Conservation (phyloP, 2,113 vertebrate species). For the Mandrillus leucophaeus region DNA sequence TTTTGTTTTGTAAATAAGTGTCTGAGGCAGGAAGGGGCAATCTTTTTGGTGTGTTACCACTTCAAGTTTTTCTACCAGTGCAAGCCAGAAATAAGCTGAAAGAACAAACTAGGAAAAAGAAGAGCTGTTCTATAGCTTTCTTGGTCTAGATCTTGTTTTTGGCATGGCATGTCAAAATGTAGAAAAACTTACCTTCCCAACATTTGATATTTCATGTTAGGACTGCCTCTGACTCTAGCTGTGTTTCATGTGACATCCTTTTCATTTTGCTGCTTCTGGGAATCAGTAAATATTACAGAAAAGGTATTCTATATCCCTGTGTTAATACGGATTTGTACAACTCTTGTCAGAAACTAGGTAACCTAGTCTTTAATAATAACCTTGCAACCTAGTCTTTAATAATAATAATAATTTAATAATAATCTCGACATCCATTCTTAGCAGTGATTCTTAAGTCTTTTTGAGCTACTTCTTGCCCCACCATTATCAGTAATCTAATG, state of each 20-base stretch:
- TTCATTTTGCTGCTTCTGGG: constrained; percentile 2
- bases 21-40: not conserved
- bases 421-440: not conserved
- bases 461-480: not conserved
- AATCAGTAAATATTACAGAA: not conserved
- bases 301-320: not conserved
- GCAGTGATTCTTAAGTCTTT: not conserved
- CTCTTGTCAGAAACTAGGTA: not conserved
- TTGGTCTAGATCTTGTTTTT: not conserved
- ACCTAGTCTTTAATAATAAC: not conserved
- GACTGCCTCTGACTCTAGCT: not conserved
- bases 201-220: not conserved
- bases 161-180: not conserved
- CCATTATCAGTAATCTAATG: not conserved
- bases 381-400: not conserved
- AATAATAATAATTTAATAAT: not conserved
- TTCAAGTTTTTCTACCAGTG: not conserved
- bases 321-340: not conserved
- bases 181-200: not conserved
- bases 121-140: not conserved
- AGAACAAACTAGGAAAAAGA: not conserved
- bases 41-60: not conserved
- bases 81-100: not conserved
- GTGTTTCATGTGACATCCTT: not conserved
- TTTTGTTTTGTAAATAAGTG: too few species aligned